phyloP scores from a whole-genome alignment of 2,797 vertebrate genomes.

The Cygnus olor region DNA sequence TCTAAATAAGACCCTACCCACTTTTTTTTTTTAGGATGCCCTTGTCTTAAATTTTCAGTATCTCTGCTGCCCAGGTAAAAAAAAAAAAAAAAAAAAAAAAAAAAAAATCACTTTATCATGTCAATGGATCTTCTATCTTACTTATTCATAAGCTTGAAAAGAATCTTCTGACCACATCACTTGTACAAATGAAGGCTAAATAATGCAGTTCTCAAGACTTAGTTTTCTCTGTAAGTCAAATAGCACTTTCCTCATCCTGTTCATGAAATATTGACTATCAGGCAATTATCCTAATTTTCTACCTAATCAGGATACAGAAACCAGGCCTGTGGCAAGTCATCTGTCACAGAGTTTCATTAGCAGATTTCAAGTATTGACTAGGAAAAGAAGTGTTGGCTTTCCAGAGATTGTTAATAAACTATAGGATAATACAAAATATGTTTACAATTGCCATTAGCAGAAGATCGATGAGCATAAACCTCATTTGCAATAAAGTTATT shows the following conservation, averaged over 20 bases:
- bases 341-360: background rate
- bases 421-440: background rate
- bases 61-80: background rate
- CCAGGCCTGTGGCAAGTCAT: background rate
- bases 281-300: background rate
- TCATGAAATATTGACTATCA: background rate
- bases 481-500: background rate
- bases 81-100: background rate
- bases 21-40: background rate
- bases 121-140: background rate
- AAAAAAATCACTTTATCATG: background rate
- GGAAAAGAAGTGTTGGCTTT: background rate
- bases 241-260: background rate
- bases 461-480: constrained; percentile 1
- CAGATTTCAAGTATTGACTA: constrained; percentile 9
- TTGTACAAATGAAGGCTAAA: background rate
- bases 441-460: background rate
- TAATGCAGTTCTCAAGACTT: background rate
- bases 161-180: background rate
- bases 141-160: background rate
- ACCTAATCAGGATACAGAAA: background rate
- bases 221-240: background rate
- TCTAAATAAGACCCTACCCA: background rate
- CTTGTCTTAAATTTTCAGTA: background rate
- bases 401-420: background rate